Evolutionary conservation across 2,113 vertebrate genomes (phyloP), one percentile per base, ranked within the genome.

Genomic region (Bostrychus sinensis): DNA sequence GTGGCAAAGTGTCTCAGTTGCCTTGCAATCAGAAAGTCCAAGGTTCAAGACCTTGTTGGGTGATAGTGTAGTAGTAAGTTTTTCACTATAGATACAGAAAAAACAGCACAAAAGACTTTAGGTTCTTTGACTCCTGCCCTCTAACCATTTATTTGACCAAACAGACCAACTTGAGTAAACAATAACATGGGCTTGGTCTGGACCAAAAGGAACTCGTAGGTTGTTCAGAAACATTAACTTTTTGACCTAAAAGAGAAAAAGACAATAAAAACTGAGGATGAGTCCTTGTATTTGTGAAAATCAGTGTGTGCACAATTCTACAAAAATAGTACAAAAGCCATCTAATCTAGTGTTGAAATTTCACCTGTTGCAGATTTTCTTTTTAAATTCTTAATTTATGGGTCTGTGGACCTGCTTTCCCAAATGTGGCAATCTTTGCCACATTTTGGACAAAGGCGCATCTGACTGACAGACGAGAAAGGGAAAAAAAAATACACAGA

Each of bases 391-490:
- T n/a, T 16, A 64, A 23, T 3, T n/a, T 19, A 2, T 51, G 22
- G 53, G 59, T 17, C 14, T 20, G 17, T 32, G 19, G 0, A 22
- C 7, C 13, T 19, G 1, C 34, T 61, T 37, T 30, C 48, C 9
- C 2, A 38, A 9, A 16, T 42, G 23, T 14, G 45, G 75, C 63
- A 38, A 68, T 41, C 43, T 3, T 6, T 8, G 41, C 4, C n/a
- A 19, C 23, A 38, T 72, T 45, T 56, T 38, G 17, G 20, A 23
- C 45, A 34, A 43, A 17, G 62, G 50, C 41, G 42, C 25, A 20
- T 54, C 17, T 53, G 50, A 45, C 8, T 66, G 65, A 59, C 42
- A 46, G 55, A 42, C 1, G 14, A 6, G 11, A 70, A 20, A 20
- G 3, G 7, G 16, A 65, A 19, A 34, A 10, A 17, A 26, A n/a